Percentiles rank a stretch among this genome's conserved stretches.
phyloP scores from a whole-genome alignment of 1,140 invertebrate species.

The Teleopsis dalmanni region DNA sequence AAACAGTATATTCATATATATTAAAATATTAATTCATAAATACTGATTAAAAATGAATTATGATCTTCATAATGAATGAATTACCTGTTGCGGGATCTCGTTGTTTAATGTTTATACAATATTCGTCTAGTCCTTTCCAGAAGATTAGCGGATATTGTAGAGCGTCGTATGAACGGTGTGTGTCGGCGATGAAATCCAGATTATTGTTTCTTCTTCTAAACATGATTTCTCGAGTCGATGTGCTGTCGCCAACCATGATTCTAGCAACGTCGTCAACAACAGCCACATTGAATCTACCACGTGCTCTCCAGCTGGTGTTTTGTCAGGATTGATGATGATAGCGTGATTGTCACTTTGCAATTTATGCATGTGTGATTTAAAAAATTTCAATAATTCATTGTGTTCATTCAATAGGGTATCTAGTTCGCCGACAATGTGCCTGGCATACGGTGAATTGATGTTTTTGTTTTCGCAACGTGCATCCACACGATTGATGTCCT shows the following conservation, averaged over 20 bases:
- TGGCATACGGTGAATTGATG: no score
- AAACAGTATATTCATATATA: no score
- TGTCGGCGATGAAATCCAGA: slow-evolving; percentile 1
- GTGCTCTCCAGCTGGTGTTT: slow-evolving; percentile 42
- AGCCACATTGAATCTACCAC: slow-evolving; percentile 42
- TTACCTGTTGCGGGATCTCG: slow-evolving; percentile 1
- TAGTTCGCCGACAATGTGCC: no score
- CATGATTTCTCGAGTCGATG: not conserved
- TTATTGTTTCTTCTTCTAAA: slow-evolving; percentile 4
- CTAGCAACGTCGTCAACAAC: slow-evolving; percentile 39
- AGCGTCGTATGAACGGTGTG: no score
- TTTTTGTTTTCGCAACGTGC: no score
- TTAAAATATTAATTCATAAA: no score
- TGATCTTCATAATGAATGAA: no score
- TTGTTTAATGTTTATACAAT: slow-evolving; percentile 6
- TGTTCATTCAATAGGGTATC: no score
- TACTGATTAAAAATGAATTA: no score
- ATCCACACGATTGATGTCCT: no score
- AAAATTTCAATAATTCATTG: slow-evolving; percentile 16
- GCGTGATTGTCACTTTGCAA: slow-evolving; percentile 30
- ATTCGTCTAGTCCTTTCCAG: no score
- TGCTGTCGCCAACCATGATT: slow-evolving; percentile 31
- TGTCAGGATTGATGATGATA: slow-evolving; percentile 40
- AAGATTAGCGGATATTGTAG: no score
- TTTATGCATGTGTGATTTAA: slow-evolving; percentile 39